phyloP scores from a whole-genome alignment of 2,113 vertebrate genomes.

The Acanthisitta chloris region DNA sequence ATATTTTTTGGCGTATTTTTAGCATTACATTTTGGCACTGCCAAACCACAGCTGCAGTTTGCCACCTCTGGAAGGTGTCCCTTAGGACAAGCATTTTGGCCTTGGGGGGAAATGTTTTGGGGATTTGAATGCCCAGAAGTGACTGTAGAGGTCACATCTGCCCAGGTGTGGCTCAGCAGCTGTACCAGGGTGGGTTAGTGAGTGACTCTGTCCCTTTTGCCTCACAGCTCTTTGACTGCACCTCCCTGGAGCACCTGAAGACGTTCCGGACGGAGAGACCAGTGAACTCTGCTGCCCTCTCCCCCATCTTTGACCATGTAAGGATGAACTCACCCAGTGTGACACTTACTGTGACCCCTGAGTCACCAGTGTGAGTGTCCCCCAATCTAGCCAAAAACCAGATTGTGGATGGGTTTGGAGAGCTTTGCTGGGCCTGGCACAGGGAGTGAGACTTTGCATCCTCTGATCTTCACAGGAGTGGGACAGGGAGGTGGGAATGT shows the following conservation, averaged over 20 bases:
- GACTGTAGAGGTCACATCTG: too few relatives aligned
- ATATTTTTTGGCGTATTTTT: too few relatives aligned
- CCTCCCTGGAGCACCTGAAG: constrained; percentile 89
- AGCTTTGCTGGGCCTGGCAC: fast-evolving
- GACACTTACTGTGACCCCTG: fast-evolving
- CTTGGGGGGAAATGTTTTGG: neutral
- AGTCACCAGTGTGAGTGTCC: fast-evolving
- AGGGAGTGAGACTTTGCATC: neutral
- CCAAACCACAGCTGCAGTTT: fast-evolving
- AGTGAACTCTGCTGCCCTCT: constrained; percentile 94
- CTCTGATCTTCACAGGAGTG: fast-evolving
- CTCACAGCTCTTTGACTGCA: constrained; percentile 87
- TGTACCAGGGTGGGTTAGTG: neutral
- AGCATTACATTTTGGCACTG: fast-evolving
- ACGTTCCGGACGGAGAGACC: constrained; percentile 94
- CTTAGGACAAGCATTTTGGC: neutral
- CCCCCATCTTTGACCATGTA: constrained; percentile 95
- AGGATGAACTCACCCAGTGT: neutral
- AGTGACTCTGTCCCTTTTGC: neutral
- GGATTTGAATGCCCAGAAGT: neutral
- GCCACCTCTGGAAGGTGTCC: fast-evolving
- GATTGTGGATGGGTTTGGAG: neutral
- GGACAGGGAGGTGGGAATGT: neutral
- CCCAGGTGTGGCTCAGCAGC: neutral
- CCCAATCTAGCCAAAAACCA: neutral